Percentiles rank a stretch among this genome's conserved stretches.
Evolutionary conservation across 2,888 invertebrate genomes (phyloP).

Genomic region (Andrena dorsata): DNA sequence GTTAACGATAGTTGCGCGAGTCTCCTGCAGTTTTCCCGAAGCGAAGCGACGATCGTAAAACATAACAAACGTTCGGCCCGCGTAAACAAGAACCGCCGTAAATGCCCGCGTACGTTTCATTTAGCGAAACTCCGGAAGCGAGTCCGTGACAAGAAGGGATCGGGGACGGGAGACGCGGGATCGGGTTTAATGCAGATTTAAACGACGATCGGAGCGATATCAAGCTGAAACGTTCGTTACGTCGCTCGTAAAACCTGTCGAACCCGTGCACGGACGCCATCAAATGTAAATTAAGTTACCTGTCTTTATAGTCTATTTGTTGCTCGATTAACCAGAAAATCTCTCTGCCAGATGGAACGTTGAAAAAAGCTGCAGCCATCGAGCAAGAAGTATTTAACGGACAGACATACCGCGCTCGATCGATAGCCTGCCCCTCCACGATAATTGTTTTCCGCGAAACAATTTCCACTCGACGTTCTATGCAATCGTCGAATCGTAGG

Average conservation of each 20-base stretch:
- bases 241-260: constrained; percentile 40
- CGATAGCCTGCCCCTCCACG: no score
- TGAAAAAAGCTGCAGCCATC: neutral
- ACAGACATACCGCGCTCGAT: neutral
- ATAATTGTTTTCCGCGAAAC: no score
- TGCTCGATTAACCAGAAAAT: constrained; percentile 13
- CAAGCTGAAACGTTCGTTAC: constrained; percentile 29
- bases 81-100: constrained; percentile 29
- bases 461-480: no score
- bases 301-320: neutral
- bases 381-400: neutral
- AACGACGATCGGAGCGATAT: constrained; percentile 13
- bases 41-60: constrained; percentile 23
- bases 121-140: constrained; percentile 7
- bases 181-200: constrained; percentile 33
- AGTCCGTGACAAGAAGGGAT: neutral
- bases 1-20: neutral
- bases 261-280: neutral
- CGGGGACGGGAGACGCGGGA: neutral
- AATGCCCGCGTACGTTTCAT: constrained; percentile 35
- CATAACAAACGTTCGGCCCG: constrained; percentile 18
- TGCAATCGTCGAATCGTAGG: no score
- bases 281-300: neutral
- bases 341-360: neutral
- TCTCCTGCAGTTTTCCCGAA: neutral